A percentile compares a stretch with the other conserved stretches of the same genome.
Evolutionary conservation across 37 sponge, comb jelly and placozoan species (phyloP).

Genomic region (Aphrocallistes beatrix): DNA sequence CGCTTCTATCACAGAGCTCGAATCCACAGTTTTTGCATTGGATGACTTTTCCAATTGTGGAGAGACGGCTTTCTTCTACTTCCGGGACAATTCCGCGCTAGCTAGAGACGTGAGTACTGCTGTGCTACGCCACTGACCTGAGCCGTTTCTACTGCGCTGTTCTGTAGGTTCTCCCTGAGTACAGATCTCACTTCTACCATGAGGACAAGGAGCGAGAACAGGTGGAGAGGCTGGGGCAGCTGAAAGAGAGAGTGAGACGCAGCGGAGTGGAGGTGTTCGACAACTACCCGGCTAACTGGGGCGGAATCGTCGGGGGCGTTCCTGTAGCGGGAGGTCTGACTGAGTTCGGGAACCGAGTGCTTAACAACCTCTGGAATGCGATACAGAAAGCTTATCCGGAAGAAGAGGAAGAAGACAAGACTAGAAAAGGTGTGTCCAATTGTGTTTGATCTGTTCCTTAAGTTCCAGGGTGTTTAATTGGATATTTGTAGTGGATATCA

Average conservation of each 20-base stretch:
- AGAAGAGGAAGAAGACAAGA: constrained; percentile 27
- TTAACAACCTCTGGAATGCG: constrained; percentile 78
- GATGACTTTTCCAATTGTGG: constrained; percentile 35
- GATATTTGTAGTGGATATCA: constrained; percentile 25
- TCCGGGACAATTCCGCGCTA: constrained; percentile 42
- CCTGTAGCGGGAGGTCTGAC: constrained; percentile 61
- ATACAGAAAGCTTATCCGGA: constrained; percentile 64
- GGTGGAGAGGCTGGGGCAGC: constrained; percentile 37
- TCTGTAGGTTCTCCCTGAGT: neutral
- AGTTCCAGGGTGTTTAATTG: neutral
- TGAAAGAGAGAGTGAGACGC: constrained; percentile 53
- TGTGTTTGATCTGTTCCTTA: neutral
- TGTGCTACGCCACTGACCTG: neutral
- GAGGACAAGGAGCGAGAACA: constrained; percentile 18
- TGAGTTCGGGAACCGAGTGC: constrained; percentile 77
- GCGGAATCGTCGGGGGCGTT: constrained; percentile 65
- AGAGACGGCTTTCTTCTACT: constrained; percentile 73
- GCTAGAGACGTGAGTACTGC: neutral
- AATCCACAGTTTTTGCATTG: constrained; percentile 71
- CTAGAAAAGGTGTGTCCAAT: constrained; percentile 13
- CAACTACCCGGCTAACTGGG: constrained; percentile 56
- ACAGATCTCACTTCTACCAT: constrained; percentile 7
- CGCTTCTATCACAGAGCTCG: constrained; percentile 87
- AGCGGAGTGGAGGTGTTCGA: constrained; percentile 83
- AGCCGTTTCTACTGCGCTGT: neutral